A percentile compares a stretch with the other conserved stretches of the same genome.
Evolutionary conservation across 2,888 invertebrate genomes (phyloP).

Genomic region (Gonocerus acuteangulatus): DNA sequence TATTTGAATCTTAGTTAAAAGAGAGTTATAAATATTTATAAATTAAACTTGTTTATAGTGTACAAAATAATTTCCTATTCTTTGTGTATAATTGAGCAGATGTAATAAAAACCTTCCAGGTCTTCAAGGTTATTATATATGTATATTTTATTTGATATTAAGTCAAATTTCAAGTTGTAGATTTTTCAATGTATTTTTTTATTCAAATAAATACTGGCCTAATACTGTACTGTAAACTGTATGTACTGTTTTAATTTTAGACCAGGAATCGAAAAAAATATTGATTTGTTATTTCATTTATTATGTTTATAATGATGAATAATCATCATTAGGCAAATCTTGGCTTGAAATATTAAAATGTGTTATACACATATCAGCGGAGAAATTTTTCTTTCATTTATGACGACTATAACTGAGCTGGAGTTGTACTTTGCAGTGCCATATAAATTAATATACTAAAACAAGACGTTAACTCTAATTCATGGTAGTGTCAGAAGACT

Average conservation of each 20-base stretch:
- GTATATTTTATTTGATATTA: slow-evolving; percentile 28
- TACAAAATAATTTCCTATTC: slow-evolving; percentile 30
- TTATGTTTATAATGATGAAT: not conserved
- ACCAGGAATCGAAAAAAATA: not conserved
- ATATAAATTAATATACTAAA: slow-evolving; percentile 1
- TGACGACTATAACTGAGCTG: not conserved
- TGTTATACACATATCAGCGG: not conserved
- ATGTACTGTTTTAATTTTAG: not conserved
- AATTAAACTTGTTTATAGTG: slow-evolving; percentile 33
- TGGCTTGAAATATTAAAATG: too few relatives aligned
- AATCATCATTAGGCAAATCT: too few relatives aligned
- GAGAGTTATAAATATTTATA: slow-evolving; percentile 24
- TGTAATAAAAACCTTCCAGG: slow-evolving; percentile 18
- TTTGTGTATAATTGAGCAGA: slow-evolving; percentile 13
- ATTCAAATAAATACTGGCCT: slow-evolving; percentile 28
- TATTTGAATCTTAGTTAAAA: slow-evolving; percentile 25
- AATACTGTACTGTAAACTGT: slow-evolving; percentile 14
- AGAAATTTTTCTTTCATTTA: not conserved
- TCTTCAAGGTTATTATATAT: slow-evolving; percentile 14
- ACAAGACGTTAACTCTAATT: not conserved
- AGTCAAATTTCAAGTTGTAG: slow-evolving; percentile 14
- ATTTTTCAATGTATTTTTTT: slow-evolving; percentile 32
- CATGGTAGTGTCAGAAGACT: slow-evolving; percentile 1
- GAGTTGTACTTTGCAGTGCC: slow-evolving; percentile 13
- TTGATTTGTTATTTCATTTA: not conserved